A percentile compares a stretch with the other conserved stretches of the same genome.
These are phyloP conservation scores for Pomacea maculata DNA, from an alignment of 1,140 invertebrate genomes.

Conservation along the genomic window DNA sequence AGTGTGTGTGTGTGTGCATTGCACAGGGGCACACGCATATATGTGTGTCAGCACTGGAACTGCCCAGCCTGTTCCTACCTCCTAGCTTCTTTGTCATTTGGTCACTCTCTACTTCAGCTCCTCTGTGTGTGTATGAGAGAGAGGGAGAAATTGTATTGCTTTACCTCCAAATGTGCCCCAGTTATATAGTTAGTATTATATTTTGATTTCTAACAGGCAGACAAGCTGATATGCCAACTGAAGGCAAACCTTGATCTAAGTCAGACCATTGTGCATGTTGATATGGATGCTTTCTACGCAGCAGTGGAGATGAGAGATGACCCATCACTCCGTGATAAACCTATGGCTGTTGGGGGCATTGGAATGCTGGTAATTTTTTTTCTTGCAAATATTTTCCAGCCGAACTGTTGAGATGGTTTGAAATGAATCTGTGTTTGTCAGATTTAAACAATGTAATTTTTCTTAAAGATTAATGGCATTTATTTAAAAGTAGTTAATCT, in stretches of 20 bases:
- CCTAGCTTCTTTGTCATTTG: no score
- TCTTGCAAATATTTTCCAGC: no score
- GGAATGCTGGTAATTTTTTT: slow-evolving; percentile 70
- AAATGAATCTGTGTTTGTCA: no score
- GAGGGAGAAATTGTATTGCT: not conserved
- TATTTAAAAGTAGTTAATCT: no score
- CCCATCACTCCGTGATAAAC: slow-evolving; percentile 70
- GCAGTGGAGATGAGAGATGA: slow-evolving; percentile 75
- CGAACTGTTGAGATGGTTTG: no score
- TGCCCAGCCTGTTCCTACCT: no score
- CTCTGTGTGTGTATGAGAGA: not conserved
- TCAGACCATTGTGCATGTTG: slow-evolving; percentile 73
- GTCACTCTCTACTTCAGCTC: not conserved
- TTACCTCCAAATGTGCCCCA: not conserved
- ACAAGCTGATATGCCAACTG: slow-evolving; percentile 59
- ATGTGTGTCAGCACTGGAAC: no score
- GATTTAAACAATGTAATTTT: no score
- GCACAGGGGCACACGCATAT: no score
- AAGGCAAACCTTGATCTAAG: slow-evolving; percentile 65
- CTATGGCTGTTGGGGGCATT: slow-evolving; percentile 74
- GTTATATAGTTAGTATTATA: not conserved
- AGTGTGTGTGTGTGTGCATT: no score
- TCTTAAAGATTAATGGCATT: no score
- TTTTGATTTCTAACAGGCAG: slow-evolving; percentile 59
- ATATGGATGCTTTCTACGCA: slow-evolving; percentile 77